A percentile compares a stretch with the other conserved stretches of the same genome.
These are phyloP conservation scores for Ficedula albicollis DNA, from an alignment of 2,797 vertebrate genomes.

Conservation along the genomic window DNA sequence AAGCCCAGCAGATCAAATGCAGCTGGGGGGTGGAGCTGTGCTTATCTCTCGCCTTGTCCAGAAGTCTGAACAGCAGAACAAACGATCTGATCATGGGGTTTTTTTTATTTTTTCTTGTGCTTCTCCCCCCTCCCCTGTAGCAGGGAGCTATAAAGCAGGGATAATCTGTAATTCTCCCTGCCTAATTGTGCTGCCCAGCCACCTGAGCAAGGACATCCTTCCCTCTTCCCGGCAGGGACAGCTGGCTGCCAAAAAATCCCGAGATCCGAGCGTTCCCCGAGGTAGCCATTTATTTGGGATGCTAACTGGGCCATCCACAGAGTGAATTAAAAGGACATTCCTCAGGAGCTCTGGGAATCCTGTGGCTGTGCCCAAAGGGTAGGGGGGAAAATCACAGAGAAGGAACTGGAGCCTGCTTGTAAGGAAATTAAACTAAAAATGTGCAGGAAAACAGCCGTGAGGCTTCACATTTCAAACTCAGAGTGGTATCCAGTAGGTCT, in stretches of 20 bases:
- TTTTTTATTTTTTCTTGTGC: not conserved
- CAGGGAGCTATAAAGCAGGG: not conserved
- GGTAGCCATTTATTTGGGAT: constrained; percentile 20
- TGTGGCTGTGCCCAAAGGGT: constrained; percentile 11
- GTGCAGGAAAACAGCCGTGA: constrained; percentile 17
- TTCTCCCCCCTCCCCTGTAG: not conserved
- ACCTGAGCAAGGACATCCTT: not conserved
- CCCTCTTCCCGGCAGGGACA: not conserved
- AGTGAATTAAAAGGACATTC: constrained; percentile 33
- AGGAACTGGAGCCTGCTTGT: not conserved
- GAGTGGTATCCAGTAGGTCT: constrained; percentile 28
- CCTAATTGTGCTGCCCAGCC: not conserved
- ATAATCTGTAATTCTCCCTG: not conserved
- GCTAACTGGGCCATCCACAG: constrained; percentile 17
- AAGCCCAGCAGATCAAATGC: not conserved
- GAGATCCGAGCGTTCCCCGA: not conserved
- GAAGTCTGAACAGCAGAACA: constrained; percentile 30
- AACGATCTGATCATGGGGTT: not conserved
- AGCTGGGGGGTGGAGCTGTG: constrained; percentile 10
- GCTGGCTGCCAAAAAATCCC: not conserved
- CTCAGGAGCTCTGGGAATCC: not conserved
- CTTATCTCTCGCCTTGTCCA: not conserved
- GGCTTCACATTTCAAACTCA: constrained; percentile 23
- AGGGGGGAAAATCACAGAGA: not conserved
- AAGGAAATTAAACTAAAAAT: constrained; percentile 25